Evolutionary conservation across 2,113 vertebrate genomes (phyloP).

Genomic region (Guaruba guarouba): DNA sequence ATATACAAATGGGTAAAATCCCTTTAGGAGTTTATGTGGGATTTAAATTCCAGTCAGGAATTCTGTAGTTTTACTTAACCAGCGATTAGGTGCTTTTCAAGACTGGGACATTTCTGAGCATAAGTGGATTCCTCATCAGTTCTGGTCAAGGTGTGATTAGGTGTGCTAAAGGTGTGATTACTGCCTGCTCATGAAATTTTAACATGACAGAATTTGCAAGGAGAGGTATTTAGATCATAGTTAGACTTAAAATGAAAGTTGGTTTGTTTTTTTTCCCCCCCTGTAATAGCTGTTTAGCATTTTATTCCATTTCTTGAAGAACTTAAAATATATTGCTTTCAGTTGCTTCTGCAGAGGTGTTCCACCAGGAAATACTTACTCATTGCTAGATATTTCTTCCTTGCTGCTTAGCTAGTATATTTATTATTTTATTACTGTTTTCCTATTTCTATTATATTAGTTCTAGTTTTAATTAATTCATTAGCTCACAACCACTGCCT

Average conservation of each 20-base stretch:
- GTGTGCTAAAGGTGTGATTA: neutral
- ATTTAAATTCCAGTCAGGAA: neutral
- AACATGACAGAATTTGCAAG: neutral
- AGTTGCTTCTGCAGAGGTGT: neutral
- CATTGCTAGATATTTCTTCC: neutral
- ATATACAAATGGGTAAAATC: neutral
- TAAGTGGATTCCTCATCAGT: neutral
- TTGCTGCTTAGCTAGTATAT: neutral
- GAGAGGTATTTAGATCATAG: neutral
- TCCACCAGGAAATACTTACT: neutral
- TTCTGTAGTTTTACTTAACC: neutral
- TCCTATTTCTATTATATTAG: neutral
- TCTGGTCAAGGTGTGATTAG: neutral
- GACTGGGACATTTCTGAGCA: accelerated
- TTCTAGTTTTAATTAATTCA: neutral
- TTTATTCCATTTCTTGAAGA: neutral
- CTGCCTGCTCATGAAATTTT: neutral
- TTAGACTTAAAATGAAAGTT: neutral
- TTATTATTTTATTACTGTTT: neutral
- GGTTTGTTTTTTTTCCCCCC: no score
- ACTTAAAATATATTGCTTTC: neutral
- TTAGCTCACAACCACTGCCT: neutral
- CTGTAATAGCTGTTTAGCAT: neutral
- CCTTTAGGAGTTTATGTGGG: neutral
- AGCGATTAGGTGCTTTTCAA: neutral